These are phyloP conservation scores for Teleiodes luculella DNA, from an alignment of 2,888 invertebrate genomes.

Conservation along the genomic window DNA sequence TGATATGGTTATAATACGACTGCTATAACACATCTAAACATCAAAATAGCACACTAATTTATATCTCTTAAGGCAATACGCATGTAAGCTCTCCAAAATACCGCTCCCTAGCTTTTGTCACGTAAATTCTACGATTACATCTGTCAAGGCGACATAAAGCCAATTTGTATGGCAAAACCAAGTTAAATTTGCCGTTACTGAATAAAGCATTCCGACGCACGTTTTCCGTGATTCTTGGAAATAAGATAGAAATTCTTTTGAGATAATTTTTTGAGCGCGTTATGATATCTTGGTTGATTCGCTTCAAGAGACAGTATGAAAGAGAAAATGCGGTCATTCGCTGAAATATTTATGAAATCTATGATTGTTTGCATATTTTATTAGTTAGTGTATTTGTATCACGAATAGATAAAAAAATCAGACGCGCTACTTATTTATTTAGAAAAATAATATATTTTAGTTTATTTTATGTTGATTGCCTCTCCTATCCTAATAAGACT, in stretches of 20 bases:
- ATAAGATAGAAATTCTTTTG: background rate
- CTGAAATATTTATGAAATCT: background rate
- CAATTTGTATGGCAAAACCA: slow-evolving; percentile 37
- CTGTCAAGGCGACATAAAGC: slow-evolving; percentile 51
- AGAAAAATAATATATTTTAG: no score
- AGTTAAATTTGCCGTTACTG: background rate
- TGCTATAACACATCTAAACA: background rate
- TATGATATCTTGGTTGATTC: background rate
- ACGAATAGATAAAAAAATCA: no score
- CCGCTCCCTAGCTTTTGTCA: slow-evolving; percentile 43
- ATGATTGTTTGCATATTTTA: background rate
- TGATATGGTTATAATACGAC: background rate
- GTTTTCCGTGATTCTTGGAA: background rate
- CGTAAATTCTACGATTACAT: slow-evolving; percentile 59
- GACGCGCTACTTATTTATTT: no score
- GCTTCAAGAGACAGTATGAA: background rate
- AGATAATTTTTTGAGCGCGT: background rate
- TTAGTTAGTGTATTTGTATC: no score
- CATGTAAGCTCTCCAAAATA: slow-evolving; percentile 42
- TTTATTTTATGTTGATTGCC: no score
- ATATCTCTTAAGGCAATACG: slow-evolving; percentile 17
- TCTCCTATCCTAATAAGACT: no score
- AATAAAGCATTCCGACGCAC: background rate
- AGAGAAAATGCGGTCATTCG: background rate
- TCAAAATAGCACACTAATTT: slow-evolving; percentile 14